Evolutionary conservation across 2,888 invertebrate genomes (phyloP), one percentile per base, ranked within the genome.

Genomic region (Camponotus fellah): DNA sequence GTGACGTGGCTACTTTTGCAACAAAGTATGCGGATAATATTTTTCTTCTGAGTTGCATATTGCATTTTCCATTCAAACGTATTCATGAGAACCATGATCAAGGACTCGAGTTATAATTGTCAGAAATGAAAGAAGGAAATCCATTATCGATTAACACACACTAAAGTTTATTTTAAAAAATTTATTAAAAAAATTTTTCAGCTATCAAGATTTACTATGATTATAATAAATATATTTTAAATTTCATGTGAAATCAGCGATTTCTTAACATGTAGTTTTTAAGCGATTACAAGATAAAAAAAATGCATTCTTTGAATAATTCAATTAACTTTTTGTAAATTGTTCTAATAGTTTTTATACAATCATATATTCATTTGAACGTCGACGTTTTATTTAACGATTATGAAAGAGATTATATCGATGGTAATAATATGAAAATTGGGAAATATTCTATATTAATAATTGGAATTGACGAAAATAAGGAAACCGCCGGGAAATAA

Each of bases 401-500:
- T 43, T 40, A 32, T 26, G 26, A 26, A 26, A n/a, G 43, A 65
- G 26, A 77, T 77, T 43, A 77, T 68, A 77, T 68, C 40, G n/a
- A 14, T 49, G 34, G 5, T 17, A 72, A 26, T 26, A 26, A 26
- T 26, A 26, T 26, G 58, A 17, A 77, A 53, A 43, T 66, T 56
- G 43, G 37, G 26, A 26, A 26, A 26, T 26, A 26, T 26, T 26
- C 0, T 26, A 26, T 26, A 26, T 26, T 26, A 26, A 26, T 26
- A 26, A 26, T 26, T 26, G 26, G 26, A 0, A 26, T 26, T 65
- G 84, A 60, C 53, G 75, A 34, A 56, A 86, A 81, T 32, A 64
- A 56, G 60, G 62, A 74, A 84, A 69, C 60, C 84, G 46, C 56
- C n/a, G 75, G 58, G 71, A 85, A 85, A 85, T 86, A 84, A 76